These are phyloP conservation scores for Bradypus variegatus DNA, from an alignment of 2,797 vertebrate species.

Conservation along the genomic window DNA sequence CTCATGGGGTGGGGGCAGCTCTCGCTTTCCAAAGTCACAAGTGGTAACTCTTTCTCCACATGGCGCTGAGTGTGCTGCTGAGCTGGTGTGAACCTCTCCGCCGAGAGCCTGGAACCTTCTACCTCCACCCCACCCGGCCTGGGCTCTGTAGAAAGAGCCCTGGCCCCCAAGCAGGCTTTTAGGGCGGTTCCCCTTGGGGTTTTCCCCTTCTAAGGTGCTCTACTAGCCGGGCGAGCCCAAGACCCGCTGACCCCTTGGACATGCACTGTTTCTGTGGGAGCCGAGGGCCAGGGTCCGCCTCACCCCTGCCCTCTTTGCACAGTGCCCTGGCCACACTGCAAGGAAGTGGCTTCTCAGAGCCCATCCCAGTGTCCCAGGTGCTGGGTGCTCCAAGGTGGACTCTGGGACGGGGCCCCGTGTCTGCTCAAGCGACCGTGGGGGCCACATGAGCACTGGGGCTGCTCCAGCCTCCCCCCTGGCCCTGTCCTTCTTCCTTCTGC, in stretches of 20 bases:
- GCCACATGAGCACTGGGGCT: rapidly evolving
- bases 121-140: too few relatives aligned
- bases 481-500: too few relatives aligned
- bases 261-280: background rate
- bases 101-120: too few relatives aligned
- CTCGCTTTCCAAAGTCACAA: too few relatives aligned
- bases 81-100: too few relatives aligned
- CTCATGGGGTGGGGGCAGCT: too few relatives aligned
- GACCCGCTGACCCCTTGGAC: too few relatives aligned
- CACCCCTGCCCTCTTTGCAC: rapidly evolving
- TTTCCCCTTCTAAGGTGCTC: background rate
- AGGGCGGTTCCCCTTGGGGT: rapidly evolving
- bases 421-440: background rate
- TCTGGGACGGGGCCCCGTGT: rapidly evolving
- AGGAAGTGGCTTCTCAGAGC: rapidly evolving
- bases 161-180: background rate
- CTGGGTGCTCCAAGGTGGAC: background rate
- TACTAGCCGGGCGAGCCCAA: background rate
- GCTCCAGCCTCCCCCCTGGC: background rate
- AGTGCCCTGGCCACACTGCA: rapidly evolving
- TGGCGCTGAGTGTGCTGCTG: too few relatives aligned
- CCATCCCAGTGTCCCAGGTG: rapidly evolving
- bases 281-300: background rate
- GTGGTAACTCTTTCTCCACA: too few relatives aligned
- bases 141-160: too few relatives aligned